Conservation (phyloP, 64 coral and sea anemone genomes). For the Catalaphyllia jardinei region DNA sequence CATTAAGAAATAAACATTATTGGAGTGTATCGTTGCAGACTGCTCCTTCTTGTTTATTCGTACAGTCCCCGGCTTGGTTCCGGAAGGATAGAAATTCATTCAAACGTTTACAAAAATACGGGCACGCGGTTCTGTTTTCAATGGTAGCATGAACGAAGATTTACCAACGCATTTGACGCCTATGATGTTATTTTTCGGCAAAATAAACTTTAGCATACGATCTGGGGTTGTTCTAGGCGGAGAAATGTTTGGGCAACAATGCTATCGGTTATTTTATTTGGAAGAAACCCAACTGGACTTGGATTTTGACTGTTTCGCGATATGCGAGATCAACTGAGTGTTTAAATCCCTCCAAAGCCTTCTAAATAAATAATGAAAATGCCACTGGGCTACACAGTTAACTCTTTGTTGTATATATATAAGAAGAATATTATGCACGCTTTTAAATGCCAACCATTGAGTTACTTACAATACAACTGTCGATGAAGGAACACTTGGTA, state of each 20-base stretch:
- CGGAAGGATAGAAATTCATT: background rate
- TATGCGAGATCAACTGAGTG: background rate
- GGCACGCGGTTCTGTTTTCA: background rate
- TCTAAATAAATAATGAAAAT: background rate
- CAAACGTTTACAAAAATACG: background rate
- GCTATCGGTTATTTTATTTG: constrained; percentile 3
- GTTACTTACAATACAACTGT: constrained; percentile 90
- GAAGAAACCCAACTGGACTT: background rate
- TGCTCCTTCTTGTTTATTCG: no score
- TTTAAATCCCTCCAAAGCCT: background rate
- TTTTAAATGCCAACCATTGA: background rate
- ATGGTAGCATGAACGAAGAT: background rate
- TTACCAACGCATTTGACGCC: background rate
- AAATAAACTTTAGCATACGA: background rate
- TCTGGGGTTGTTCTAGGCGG: background rate
- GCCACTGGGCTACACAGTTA: background rate
- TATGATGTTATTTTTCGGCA: background rate
- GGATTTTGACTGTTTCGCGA: background rate
- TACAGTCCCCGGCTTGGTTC: background rate
- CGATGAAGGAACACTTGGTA: constrained; percentile 66
- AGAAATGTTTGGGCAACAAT: background rate
- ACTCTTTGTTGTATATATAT: background rate
- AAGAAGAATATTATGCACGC: background rate
- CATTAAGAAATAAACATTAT: background rate
- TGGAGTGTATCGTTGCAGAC: background rate